Evolutionary conservation across 2,888 invertebrate genomes (phyloP).

Genomic region (Caenorhabditis afra): DNA sequence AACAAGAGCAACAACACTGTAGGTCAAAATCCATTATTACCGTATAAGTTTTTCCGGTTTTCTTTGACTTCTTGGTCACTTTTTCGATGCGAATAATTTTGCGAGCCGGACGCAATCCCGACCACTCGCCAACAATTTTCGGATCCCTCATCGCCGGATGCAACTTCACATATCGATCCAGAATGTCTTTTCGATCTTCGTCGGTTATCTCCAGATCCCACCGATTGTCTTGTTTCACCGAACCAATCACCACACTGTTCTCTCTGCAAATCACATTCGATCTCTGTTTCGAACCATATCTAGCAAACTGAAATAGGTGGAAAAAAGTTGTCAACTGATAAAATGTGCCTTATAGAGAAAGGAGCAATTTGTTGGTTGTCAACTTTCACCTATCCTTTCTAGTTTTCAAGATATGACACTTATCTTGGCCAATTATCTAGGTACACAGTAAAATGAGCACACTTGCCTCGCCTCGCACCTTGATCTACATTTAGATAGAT

Average conservation of each 20-base stretch:
- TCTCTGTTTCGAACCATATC: too few relatives aligned
- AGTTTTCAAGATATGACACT: too few relatives aligned
- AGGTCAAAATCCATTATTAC: conserved; percentile 24
- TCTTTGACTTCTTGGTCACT: conserved; percentile 14
- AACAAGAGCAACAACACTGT: not conserved
- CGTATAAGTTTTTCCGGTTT: conserved; percentile 35
- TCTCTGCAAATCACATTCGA: conserved; percentile 61
- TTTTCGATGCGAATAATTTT: conserved; percentile 64
- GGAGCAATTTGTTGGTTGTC: too few relatives aligned
- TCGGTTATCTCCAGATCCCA: conserved; percentile 71
- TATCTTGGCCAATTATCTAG: too few relatives aligned
- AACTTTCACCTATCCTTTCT: too few relatives aligned
- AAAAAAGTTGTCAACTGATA: too few relatives aligned
- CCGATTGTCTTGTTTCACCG: conserved; percentile 69
- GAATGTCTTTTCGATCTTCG: conserved; percentile 71
- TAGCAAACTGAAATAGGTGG: too few relatives aligned
- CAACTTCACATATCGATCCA: conserved; percentile 66
- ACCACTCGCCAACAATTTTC: conserved; percentile 72
- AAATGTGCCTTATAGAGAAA: too few relatives aligned
- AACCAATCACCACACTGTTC: conserved; percentile 71
- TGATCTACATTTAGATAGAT: too few relatives aligned
- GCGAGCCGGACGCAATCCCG: conserved; percentile 69
- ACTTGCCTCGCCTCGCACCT: too few relatives aligned
- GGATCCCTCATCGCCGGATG: conserved; percentile 74
- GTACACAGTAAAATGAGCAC: too few relatives aligned